Conservation (phyloP, 1,140 invertebrate species). For the Centruroides sculpturatus region DNA sequence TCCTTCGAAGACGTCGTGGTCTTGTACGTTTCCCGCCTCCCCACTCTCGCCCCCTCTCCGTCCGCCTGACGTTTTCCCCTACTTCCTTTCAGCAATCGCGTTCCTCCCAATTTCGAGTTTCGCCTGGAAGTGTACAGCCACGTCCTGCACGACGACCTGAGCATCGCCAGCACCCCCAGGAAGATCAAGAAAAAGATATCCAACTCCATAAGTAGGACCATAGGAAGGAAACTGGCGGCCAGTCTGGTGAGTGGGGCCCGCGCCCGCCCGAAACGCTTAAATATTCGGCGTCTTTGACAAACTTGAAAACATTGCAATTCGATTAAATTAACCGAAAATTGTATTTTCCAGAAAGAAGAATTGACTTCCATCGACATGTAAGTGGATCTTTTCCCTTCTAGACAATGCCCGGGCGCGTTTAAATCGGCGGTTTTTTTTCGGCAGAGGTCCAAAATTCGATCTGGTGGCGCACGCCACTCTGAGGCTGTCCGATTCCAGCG, state of each 20-base stretch:
- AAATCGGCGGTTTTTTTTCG: not conserved
- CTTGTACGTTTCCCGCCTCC: slow-evolving; percentile 40
- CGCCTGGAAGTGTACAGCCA: slow-evolving; percentile 51
- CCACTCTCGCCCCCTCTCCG: too few species aligned
- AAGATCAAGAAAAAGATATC: slow-evolving; percentile 52
- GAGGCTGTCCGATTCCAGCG: slow-evolving; percentile 42
- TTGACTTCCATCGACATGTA: slow-evolving; percentile 15
- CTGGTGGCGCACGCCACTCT: slow-evolving; percentile 47
- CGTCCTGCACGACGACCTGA: slow-evolving; percentile 49
- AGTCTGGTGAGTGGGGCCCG: slow-evolving; percentile 23
- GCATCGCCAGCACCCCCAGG: slow-evolving; percentile 48
- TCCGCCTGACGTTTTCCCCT: too few species aligned
- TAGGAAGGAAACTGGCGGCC: slow-evolving; percentile 45
- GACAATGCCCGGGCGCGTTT: too few species aligned
- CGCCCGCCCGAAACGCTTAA: too few species aligned
- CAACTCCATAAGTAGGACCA: slow-evolving; percentile 48
- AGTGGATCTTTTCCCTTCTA: not conserved
- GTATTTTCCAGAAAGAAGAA: slow-evolving; percentile 26
- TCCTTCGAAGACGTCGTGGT: slow-evolving; percentile 51
- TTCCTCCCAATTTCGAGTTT: slow-evolving; percentile 47
- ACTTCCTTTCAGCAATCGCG: slow-evolving; percentile 39
- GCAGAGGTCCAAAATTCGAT: slow-evolving; percentile 51
- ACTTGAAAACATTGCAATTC: too few species aligned
- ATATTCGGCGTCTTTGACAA: too few species aligned
- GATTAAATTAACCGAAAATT: not conserved